These are phyloP conservation scores for Nebria brevicollis DNA, from an alignment of 2,888 invertebrate species.

Conservation along the genomic window DNA sequence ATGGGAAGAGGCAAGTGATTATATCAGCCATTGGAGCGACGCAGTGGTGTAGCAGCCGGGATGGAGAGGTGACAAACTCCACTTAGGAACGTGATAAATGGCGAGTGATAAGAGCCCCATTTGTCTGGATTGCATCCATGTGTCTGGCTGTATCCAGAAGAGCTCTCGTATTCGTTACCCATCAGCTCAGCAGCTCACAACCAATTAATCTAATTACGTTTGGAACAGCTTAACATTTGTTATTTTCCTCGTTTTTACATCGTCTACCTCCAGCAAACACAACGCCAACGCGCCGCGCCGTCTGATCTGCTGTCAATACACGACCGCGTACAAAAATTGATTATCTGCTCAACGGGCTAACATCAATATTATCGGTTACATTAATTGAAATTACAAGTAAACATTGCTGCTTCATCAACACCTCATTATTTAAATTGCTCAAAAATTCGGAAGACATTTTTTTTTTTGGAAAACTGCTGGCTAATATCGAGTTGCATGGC, in stretches of 20 bases:
- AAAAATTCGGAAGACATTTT: no score
- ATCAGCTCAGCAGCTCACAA: constrained; percentile 5
- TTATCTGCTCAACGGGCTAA: not conserved
- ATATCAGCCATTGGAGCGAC: not conserved
- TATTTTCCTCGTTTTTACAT: not conserved
- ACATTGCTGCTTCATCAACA: not conserved
- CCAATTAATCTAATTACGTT: constrained; percentile 1
- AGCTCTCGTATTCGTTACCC: constrained; percentile 12
- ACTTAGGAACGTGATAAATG: constrained; percentile 20
- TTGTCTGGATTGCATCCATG: constrained; percentile 18
- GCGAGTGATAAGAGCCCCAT: constrained; percentile 11
- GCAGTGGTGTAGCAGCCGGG: not conserved
- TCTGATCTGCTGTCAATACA: constrained; percentile 1
- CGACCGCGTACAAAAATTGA: not conserved
- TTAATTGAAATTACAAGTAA: not conserved
- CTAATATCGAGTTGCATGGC: no score
- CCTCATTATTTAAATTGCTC: no score
- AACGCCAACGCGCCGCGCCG: not conserved
- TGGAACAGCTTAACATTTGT: not conserved
- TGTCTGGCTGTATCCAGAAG: constrained; percentile 18
- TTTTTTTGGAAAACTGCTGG: no score
- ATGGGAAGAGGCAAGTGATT: not conserved
- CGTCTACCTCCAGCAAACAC: not conserved
- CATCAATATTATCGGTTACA: not conserved
- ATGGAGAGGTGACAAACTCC: constrained; percentile 22